Evolutionary conservation across 2,888 invertebrate genomes (phyloP), one percentile per base, ranked within the genome.

Genomic region (Mayetiola destructor): DNA sequence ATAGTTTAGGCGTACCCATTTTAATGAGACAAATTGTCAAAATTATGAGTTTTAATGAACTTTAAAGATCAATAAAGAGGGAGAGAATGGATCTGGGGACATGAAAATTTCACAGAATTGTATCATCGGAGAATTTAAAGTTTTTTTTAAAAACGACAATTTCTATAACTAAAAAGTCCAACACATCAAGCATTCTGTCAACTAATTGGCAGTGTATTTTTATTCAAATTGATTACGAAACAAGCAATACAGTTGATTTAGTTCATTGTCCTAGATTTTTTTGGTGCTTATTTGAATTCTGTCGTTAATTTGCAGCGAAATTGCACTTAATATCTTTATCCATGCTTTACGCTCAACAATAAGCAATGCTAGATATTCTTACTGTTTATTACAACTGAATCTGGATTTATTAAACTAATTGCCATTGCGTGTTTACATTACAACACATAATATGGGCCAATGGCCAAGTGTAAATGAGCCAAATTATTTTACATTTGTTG

Each of bases 321-420:
- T 48, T 48, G 48, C 9, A n/a, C 48, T 48, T 27, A 48, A 48
- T 48, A 48, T n/a, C 48, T 48, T 48, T 48, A 48, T 48, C 48
- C 48, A 27, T 48, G 12, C n/a, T 14, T 12, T 6, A 32, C 32
- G 32, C 6, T n/a, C 8, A n/a, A 48, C 27, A 27, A 8, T 18
- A 20, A 20, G 20, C 14, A n/a, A 27, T 16, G 12, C 23, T 20
- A 21, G 40, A n/a, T n/a, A 9, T 36, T 36, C 36, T n/a, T 21
- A 23, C 48, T 27, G 2, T 2, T n/a, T n/a, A 27, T 48, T 48
- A 27, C 18, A 2, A 9, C 27, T n/a, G 23, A 27, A 27, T 48
- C n/a, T 9, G 5, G 9, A 27, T 48, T 48, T 48, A 48, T 27
- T 48, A 48, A 27, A 23, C 16, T 27, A 48, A 27, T 27, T 48